Conservation (phyloP, 1,140 invertebrate species). For the Pseudobourletiella spinata region DNA sequence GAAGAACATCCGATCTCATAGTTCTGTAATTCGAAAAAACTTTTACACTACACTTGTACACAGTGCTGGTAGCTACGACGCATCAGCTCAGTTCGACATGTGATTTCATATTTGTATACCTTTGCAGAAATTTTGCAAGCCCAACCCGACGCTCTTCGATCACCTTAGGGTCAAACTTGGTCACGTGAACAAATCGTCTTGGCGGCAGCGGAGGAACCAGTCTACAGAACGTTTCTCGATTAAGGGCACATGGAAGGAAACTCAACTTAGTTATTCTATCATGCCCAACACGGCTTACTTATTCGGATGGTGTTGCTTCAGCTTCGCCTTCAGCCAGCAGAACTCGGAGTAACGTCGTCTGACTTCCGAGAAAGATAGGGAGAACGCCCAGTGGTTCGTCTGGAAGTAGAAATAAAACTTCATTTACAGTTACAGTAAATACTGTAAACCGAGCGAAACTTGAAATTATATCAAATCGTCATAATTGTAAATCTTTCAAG, state of each 20-base stretch:
- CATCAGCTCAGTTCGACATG: too few relatives aligned
- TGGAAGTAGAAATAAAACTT: slow-evolving; percentile 1
- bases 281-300: too few relatives aligned
- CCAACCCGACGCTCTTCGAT: slow-evolving; percentile 26
- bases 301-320: slow-evolving; percentile 31
- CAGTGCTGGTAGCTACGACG: too few relatives aligned
- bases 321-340: slow-evolving; percentile 27
- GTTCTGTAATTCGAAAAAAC: slow-evolving; percentile 16
- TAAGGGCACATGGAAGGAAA: too few relatives aligned
- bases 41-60: too few relatives aligned
- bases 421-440: too few relatives aligned
- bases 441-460: too few relatives aligned
- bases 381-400: slow-evolving; percentile 26
- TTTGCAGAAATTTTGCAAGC: slow-evolving; percentile 32
- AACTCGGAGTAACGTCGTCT: slow-evolving; percentile 27
- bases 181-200: slow-evolving; percentile 22
- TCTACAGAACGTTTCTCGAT: slow-evolving; percentile 11
- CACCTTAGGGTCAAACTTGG: slow-evolving; percentile 30
- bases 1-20: slow-evolving; percentile 30
- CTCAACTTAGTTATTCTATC: too few relatives aligned
- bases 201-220: slow-evolving; percentile 33
- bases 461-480: too few relatives aligned
- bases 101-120: too few relatives aligned
- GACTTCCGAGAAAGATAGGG: slow-evolving; percentile 13
- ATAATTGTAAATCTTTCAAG: neutral